Conservation (phyloP, 2,888 invertebrate genomes). For the Pseudococcus jackbeardsleyi region DNA sequence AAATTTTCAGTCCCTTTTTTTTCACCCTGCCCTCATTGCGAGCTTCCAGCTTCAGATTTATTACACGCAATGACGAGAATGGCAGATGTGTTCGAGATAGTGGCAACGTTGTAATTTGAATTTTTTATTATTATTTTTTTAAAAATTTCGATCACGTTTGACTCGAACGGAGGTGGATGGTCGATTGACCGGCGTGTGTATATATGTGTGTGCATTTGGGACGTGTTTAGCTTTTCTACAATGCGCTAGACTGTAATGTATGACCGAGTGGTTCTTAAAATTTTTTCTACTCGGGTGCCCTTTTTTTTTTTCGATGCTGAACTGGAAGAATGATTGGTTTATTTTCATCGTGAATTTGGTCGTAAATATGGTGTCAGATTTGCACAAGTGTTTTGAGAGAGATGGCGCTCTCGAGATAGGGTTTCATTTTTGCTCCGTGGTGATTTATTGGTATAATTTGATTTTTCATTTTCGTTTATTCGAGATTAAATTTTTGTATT, state of each 20-base stretch:
- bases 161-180: constrained; percentile 18
- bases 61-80: constrained; percentile 30
- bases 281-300: not conserved
- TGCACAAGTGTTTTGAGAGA: not conserved
- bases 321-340: not conserved
- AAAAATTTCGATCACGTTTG: constrained; percentile 28
- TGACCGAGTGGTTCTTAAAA: not conserved
- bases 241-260: not conserved
- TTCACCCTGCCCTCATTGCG: not conserved
- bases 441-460: not conserved
- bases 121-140: constrained; percentile 25
- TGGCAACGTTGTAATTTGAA: constrained; percentile 42
- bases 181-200: constrained; percentile 38
- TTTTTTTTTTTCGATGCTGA: not conserved
- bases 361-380: not conserved
- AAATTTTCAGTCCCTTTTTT: constrained; percentile 28
- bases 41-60: not conserved
- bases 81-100: constrained; percentile 41
- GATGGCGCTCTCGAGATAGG: not conserved
- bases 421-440: not conserved
- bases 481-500: not conserved
- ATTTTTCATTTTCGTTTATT: not conserved
- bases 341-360: not conserved
- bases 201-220: constrained; percentile 23
- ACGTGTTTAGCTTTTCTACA: constrained; percentile 34